A percentile compares a stretch with the other conserved stretches of the same genome.
Evolutionary conservation across 2,113 vertebrate species (phyloP).

Genomic region (Chamaea fasciata): DNA sequence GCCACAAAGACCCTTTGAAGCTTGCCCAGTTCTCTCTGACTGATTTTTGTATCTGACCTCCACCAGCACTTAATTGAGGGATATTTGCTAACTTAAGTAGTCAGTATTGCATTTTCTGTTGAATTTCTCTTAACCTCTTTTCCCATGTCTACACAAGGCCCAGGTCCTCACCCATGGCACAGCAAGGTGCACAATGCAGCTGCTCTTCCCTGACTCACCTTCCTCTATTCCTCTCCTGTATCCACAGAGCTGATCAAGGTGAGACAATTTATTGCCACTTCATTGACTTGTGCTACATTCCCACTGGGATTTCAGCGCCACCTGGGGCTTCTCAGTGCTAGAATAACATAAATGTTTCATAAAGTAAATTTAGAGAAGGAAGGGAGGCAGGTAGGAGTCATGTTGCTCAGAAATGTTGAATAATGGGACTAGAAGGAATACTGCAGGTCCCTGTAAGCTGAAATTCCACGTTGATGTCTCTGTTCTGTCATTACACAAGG

Average conservation of each 20-base stretch:
- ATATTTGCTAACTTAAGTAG: neutral
- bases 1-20: neutral
- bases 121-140: neutral
- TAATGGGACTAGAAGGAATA: neutral
- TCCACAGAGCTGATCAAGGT: neutral
- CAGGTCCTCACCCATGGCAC: neutral
- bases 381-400: neutral
- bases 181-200: neutral
- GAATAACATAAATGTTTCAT: neutral
- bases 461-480: conserved; percentile 8
- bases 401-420: neutral
- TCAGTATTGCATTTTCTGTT: neutral
- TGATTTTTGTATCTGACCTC: neutral
- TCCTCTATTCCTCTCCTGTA: neutral
- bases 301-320: neutral
- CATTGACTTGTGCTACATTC: neutral
- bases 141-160: neutral
- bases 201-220: neutral
- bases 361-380: neutral
- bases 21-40: neutral
- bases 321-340: neutral
- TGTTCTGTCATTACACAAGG: neutral
- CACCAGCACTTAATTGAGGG: neutral
- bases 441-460: neutral
- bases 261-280: neutral